These are phyloP conservation scores for Otolemur crassicaudatus DNA, from an alignment of 2,797 vertebrate species.

Conservation along the genomic window DNA sequence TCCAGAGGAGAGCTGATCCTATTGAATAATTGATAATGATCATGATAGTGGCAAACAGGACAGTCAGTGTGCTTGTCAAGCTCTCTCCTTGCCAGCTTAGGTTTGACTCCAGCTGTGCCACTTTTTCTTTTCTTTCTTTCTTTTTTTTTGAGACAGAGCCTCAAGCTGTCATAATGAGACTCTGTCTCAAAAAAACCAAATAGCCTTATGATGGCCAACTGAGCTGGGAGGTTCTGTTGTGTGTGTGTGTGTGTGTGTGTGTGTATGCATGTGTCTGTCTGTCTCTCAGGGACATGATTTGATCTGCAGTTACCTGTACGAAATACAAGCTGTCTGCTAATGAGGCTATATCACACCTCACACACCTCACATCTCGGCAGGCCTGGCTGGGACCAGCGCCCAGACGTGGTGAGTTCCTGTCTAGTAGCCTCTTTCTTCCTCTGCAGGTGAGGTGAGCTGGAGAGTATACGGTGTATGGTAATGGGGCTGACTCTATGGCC, in stretches of 20 bases:
- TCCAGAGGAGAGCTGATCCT: background rate
- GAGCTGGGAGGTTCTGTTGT: background rate
- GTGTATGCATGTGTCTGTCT: background rate
- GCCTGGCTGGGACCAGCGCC: background rate
- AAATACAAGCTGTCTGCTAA: background rate
- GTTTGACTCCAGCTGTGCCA: no score
- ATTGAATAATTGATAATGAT: background rate
- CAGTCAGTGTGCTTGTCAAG: no score
- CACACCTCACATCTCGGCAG: background rate
- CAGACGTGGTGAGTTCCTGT: background rate
- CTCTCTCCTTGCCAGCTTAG: no score
- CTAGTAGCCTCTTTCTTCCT: background rate
- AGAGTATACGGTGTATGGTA: no score
- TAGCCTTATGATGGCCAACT: background rate
- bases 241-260: background rate
- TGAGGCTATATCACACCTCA: background rate
- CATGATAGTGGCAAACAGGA: background rate
- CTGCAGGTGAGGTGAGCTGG: background rate
- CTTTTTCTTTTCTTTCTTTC: no score
- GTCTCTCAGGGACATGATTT: background rate
- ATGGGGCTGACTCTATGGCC: fast-evolving
- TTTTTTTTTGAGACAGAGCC: no score
- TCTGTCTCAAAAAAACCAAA: no score
- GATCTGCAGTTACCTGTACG: background rate
- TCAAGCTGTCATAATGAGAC: no score